Base-by-base conservation (phyloP, 2,888 invertebrate species). In the Glaucopsyche alexis region DNA sequence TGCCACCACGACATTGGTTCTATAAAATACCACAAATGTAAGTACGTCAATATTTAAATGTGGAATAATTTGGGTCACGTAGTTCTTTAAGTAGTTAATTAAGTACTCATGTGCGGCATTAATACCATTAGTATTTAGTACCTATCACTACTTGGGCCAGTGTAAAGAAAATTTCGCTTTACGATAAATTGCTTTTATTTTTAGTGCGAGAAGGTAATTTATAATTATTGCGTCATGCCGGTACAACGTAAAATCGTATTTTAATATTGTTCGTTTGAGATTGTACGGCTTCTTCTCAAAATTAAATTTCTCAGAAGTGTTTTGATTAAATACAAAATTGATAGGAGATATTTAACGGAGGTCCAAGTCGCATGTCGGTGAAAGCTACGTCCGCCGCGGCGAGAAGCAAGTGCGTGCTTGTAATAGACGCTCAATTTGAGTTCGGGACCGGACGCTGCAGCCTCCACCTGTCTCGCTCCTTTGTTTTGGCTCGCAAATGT, bases 401-500 rank as follows among this genome's bases (percentile, higher is more conserved):
- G 79, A 80, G 80, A 79, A 78, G 79, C 80, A 78, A 77, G 80
- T 79, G 79, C 76, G 80, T 82, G 84, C 81, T 86, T 82, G 83
- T 85, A 84, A 84, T 86, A 83, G 82, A 86, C 83, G 86, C 87
- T 89, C 89, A 87, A 90, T 91, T 90, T 88, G 87, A 88, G 87
- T 83, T 80, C 82, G 83, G 80, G 79, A 83, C 84, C 84, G 87
- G 84, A 81, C 83, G 85, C 85, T 11, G 85, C 85, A 16, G 45
- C 45, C 45, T 67, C 69, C 84, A 92, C 91, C 92, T 92, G 92
- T 86, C 88, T 87, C 87, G 80, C 82, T 91, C 85, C 90, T 92
- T 91, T 92, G 91, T 92, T 91, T 91, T 88, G 89, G 84, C 84
- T 85, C 83, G 86, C 87, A 89, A 92, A 93, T 91, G 92, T 91